Percentiles rank a stretch among this genome's conserved stretches.
Conservation (phyloP, 2,797 vertebrate genomes). For the Xiphorhynchus erythropygius region DNA sequence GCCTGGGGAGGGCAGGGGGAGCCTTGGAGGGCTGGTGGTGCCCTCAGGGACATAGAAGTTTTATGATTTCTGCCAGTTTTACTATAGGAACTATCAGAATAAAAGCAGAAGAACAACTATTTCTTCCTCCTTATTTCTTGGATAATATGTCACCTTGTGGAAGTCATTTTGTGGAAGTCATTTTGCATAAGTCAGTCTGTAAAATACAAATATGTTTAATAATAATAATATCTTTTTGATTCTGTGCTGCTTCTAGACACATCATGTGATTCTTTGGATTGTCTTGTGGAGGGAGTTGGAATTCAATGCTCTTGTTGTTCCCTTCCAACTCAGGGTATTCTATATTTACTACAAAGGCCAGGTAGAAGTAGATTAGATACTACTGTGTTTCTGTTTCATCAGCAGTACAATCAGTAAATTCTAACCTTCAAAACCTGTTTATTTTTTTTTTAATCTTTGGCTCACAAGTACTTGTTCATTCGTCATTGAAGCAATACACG, state of each 20-base stretch:
- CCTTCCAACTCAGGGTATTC: not conserved
- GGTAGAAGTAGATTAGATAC: not conserved
- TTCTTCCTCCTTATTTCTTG: not conserved
- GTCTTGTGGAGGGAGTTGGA: not conserved
- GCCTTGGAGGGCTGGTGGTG: not conserved
- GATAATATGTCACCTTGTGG: not conserved
- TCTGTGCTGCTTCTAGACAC: not conserved
- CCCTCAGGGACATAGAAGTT: fast-evolving
- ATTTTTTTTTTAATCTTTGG: not conserved
- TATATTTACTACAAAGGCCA: not conserved
- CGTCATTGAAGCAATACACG: not conserved
- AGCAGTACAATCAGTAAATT: not conserved
- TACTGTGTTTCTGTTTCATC: not conserved
- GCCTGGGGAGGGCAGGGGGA: too few relatives aligned
- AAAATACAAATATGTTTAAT: not conserved
- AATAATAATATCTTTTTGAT: not conserved
- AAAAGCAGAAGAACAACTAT: not conserved
- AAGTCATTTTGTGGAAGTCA: fast-evolving
- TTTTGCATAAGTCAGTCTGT: not conserved
- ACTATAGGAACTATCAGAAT: not conserved
- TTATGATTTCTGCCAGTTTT: not conserved
- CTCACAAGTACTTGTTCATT: not conserved
- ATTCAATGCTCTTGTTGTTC: not conserved
- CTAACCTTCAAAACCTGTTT: not conserved
- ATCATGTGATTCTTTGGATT: not conserved